Evolutionary conservation across 2,113 vertebrate genomes (phyloP).

Genomic region (Chroicocephalus ridibundus): DNA sequence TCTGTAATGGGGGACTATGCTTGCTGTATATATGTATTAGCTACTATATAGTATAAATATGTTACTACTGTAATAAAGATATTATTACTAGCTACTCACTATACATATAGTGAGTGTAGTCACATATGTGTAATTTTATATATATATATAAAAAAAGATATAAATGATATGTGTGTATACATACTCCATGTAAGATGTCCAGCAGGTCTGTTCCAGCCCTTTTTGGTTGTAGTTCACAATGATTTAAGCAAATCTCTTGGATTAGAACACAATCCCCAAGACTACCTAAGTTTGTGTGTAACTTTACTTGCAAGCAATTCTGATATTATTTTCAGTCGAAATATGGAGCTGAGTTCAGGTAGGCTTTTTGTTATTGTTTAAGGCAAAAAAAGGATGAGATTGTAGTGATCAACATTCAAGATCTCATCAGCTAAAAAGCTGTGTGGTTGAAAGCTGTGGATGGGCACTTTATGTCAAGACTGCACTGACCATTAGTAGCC

Average conservation of each 20-base stretch:
- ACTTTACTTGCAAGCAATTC: background rate
- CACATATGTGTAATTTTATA: background rate
- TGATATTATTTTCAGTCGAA: background rate
- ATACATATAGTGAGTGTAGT: background rate
- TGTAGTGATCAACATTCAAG: background rate
- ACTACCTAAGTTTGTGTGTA: background rate
- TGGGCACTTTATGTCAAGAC: background rate
- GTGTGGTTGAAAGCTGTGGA: background rate
- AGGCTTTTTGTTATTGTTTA: background rate
- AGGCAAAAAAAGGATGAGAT: background rate
- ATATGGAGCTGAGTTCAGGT: background rate
- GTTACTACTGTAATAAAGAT: background rate
- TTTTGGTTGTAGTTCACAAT: background rate
- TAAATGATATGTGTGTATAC: background rate
- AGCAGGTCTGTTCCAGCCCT: background rate
- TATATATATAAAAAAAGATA: background rate
- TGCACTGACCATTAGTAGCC: background rate
- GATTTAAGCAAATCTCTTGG: background rate
- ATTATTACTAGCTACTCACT: background rate
- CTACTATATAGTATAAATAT: background rate
- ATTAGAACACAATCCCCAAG: background rate
- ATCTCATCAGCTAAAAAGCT: background rate
- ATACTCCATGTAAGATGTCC: background rate
- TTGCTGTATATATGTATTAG: background rate
- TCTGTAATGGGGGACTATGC: background rate